Percentiles rank a stretch among this genome's conserved stretches.
These are phyloP conservation scores for Blennius ocellaris DNA, from an alignment of 2,113 vertebrate genomes.

Conservation along the genomic window DNA sequence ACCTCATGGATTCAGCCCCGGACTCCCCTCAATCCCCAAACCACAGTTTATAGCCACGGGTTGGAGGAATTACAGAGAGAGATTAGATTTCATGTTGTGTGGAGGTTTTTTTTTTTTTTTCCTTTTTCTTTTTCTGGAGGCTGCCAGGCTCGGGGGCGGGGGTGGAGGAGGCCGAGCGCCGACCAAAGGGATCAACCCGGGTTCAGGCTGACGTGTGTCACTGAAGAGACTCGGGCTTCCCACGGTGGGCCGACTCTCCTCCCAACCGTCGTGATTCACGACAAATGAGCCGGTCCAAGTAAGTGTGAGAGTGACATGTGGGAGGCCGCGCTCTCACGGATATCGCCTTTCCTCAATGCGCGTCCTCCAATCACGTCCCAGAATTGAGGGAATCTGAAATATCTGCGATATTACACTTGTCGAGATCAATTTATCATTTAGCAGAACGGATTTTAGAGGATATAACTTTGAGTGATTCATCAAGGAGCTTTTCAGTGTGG, in stretches of 20 bases:
- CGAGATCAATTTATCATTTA: too few relatives aligned
- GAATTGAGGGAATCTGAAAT: too few relatives aligned
- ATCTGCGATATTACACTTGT: too few relatives aligned
- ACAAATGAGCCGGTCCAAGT: conserved; percentile 9
- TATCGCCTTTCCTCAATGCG: conserved; percentile 9
- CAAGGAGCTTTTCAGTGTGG: too few relatives aligned
- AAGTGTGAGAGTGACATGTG: conserved; percentile 10
- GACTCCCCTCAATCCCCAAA: conserved; percentile 38
- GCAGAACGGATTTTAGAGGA: too few relatives aligned
- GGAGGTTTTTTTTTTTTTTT: conserved; percentile 29
- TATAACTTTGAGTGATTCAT: too few relatives aligned
- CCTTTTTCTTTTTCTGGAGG: background rate
- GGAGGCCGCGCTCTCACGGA: background rate
- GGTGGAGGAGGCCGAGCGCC: conserved; percentile 19
- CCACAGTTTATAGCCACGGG: conserved; percentile 47
- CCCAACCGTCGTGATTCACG: conserved; percentile 1
- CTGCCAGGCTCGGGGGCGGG: background rate
- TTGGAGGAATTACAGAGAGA: conserved; percentile 45
- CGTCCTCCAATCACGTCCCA: background rate
- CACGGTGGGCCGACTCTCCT: background rate
- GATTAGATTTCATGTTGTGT: conserved; percentile 53
- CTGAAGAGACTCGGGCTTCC: conserved; percentile 19
- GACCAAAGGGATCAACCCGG: conserved; percentile 24
- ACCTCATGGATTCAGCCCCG: conserved; percentile 36
- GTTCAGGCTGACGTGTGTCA: conserved; percentile 12